Percentiles rank a stretch among this genome's conserved stretches.
Conservation (phyloP, 2,797 vertebrate species). For the Graptemys geographica region DNA sequence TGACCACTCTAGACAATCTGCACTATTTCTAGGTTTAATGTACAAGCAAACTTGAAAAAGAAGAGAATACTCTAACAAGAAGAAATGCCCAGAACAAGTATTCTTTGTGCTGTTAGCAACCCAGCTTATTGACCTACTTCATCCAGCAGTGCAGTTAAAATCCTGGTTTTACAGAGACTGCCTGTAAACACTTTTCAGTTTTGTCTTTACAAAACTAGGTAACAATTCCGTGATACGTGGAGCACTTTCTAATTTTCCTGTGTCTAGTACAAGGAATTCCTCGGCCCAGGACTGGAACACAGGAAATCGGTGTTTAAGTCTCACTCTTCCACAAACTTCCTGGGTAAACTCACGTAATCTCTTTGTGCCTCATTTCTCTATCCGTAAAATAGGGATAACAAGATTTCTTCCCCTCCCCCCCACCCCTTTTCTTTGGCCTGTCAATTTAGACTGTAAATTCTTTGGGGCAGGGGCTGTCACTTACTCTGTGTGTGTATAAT, state of each 20-base stretch:
- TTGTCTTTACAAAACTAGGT: neutral
- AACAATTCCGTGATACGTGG: neutral
- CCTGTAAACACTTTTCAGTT: fast-evolving
- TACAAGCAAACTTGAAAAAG: slow-evolving; percentile 11
- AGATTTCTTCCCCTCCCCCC: no score
- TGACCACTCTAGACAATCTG: neutral
- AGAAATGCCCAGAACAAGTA: neutral
- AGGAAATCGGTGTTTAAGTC: fast-evolving
- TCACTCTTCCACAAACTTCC: neutral
- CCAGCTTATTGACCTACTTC: neutral
- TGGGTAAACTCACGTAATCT: fast-evolving
- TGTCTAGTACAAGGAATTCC: fast-evolving
- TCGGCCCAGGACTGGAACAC: neutral
- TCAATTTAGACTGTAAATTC: no score
- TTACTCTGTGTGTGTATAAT: no score
- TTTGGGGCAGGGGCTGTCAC: no score
- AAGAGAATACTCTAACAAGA: neutral
- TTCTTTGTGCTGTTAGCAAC: neutral
- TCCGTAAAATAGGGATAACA: no score
- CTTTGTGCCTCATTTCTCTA: neutral
- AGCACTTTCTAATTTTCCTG: neutral
- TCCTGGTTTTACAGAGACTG: neutral
- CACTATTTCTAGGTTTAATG: neutral
- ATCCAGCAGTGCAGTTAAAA: neutral
- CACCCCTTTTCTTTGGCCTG: no score